These are phyloP conservation scores for Latrodectus hesperus DNA, from an alignment of 2,888 invertebrate genomes.

Conservation along the genomic window DNA sequence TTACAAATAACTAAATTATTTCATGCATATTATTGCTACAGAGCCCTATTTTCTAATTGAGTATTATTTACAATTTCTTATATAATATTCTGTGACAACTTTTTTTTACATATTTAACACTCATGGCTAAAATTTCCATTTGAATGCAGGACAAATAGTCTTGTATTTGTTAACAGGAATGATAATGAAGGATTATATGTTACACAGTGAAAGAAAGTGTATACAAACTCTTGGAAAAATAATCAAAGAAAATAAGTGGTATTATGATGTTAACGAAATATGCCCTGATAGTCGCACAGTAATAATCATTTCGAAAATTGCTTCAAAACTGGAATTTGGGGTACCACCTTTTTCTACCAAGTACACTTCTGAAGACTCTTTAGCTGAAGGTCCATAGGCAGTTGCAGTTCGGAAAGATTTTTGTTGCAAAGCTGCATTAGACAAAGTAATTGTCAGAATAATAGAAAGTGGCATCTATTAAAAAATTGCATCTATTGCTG, in stretches of 20 bases:
- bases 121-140: too few relatives aligned
- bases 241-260: not conserved
- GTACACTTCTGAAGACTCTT: slow-evolving; percentile 8
- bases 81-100: too few relatives aligned
- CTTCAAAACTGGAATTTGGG: not conserved
- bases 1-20: too few relatives aligned
- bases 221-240: not conserved
- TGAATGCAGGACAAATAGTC: too few relatives aligned
- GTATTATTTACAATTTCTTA: too few relatives aligned
- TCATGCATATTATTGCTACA: too few relatives aligned
- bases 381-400: not conserved
- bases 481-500: not conserved
- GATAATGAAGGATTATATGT: not conserved
- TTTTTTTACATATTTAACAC: too few relatives aligned
- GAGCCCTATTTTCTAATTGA: too few relatives aligned
- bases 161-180: too few relatives aligned
- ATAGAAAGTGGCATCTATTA: slow-evolving; percentile 11
- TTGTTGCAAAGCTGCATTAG: not conserved
- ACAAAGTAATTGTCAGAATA: not conserved
- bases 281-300: not conserved
- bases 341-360: not conserved
- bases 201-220: not conserved
- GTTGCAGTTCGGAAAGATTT: slow-evolving; percentile 10
- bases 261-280: not conserved
- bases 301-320: not conserved